A percentile compares a stretch with the other conserved stretches of the same genome.
Evolutionary conservation across 1,140 invertebrate species (phyloP).

Genomic region (Drosophila lacteicornis): DNA sequence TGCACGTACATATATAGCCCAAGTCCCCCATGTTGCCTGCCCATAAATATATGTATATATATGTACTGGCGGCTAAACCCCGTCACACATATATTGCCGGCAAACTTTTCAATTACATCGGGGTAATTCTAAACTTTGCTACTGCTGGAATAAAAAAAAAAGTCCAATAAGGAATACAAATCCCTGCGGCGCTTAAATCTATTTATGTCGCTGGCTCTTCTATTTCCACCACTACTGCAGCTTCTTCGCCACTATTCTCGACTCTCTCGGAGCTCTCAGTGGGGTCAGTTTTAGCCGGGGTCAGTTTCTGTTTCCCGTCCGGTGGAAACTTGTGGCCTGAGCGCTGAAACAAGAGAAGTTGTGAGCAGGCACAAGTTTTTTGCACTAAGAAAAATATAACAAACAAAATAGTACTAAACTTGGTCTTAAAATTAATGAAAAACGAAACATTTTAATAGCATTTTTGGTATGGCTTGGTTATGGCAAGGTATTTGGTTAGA

Average conservation of each 20-base stretch:
- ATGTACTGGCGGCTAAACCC: slow-evolving; percentile 10
- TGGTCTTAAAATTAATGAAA: too few species aligned
- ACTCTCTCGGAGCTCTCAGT: slow-evolving; percentile 1
- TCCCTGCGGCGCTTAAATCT: slow-evolving; percentile 66
- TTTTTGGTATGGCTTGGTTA: too few species aligned
- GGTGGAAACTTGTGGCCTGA: slow-evolving; percentile 30
- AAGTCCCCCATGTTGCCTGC: slow-evolving; percentile 28
- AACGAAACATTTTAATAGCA: too few species aligned
- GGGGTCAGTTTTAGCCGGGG: slow-evolving; percentile 30
- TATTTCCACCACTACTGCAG: slow-evolving; percentile 27
- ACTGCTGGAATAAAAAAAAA: slow-evolving; percentile 16
- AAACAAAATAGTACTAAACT: too few species aligned
- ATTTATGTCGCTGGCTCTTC: slow-evolving; percentile 57
- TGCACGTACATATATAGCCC: neutral
- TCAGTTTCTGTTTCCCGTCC: slow-evolving; percentile 27
- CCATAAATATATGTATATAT: slow-evolving; percentile 45
- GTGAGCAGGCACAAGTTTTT: slow-evolving; percentile 14
- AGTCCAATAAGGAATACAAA: slow-evolving; percentile 62
- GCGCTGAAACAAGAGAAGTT: slow-evolving; percentile 30
- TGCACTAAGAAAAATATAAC: neutral
- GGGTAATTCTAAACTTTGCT: slow-evolving; percentile 61
- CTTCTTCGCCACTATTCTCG: slow-evolving; percentile 14
- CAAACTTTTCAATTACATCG: slow-evolving; percentile 69
- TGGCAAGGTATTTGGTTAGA: too few species aligned
- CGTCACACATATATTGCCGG: slow-evolving; percentile 28